These are phyloP conservation scores for Oenanthe oenanthe DNA, from an alignment of 2,113 vertebrate genomes.

Conservation along the genomic window DNA sequence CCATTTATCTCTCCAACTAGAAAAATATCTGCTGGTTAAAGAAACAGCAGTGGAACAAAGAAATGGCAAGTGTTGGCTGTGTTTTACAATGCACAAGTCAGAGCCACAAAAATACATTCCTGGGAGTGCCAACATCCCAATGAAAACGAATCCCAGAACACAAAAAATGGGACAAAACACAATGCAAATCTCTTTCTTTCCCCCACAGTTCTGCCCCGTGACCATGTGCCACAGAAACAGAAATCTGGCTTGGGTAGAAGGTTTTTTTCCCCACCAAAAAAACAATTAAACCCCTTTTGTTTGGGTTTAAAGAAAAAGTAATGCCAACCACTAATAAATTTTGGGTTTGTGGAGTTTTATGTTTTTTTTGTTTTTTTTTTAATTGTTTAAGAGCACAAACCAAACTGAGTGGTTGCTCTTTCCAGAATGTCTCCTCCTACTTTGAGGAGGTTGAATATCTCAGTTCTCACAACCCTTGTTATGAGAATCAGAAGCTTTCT, in stretches of 20 bases:
- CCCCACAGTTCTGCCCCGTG: background rate
- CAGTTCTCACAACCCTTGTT: background rate
- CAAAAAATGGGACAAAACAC: background rate
- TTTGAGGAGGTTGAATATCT: background rate
- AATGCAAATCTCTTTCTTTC: background rate
- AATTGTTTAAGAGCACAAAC: background rate
- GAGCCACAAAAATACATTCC: background rate
- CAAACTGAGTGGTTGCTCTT: background rate
- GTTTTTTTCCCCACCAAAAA: background rate
- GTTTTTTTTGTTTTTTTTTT: accelerated
- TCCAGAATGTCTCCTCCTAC: background rate
- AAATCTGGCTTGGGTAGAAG: background rate
- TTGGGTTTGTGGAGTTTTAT: background rate
- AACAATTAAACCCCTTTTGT: background rate
- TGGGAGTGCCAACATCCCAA: background rate
- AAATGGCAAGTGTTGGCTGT: background rate
- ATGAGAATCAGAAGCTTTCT: background rate
- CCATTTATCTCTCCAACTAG: background rate
- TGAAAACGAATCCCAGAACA: background rate
- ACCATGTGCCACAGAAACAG: background rate
- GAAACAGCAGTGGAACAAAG: background rate
- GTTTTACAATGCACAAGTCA: background rate
- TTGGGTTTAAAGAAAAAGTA: background rate
- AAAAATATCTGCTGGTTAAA: background rate
- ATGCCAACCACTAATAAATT: background rate